Base-by-base conservation (phyloP, 2,888 invertebrate genomes). In the Anagyrus pseudococci region DNA sequence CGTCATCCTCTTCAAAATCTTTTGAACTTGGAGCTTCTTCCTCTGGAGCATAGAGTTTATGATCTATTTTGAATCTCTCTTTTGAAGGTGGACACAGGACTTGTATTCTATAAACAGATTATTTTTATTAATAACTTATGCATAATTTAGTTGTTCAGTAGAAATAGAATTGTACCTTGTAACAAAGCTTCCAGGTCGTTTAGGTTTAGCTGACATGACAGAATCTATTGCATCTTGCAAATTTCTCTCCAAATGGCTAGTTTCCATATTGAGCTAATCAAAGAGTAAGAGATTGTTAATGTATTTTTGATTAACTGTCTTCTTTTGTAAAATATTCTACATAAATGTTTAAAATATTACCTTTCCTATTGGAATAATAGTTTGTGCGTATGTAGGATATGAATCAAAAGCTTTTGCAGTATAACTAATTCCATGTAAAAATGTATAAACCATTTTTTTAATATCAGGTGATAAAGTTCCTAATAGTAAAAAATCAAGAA, bases 251-350 rank as follows among this genome's bases (percentile, higher is more conserved):
- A 95, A 81, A 53, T 88, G 84, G 63, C 86, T 82, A 0, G 81
- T 73, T 8, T 89, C 87, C 93, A 94, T 94, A 69, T 89, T 82
- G 43, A 94, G 77, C 91, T 92, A 78, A 63, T 84, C 13, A 83
- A 61, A 20, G 26, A 7, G 47, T 17, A 41, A 4, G 7, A 41
- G 17, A n/a, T 41, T 33, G 13, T 41, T 8, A 13, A n/a, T 7
- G 17, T 15, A n/a, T n/a, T n/a, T n/a, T n/a, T n/a, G n/a, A n/a
- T n/a, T n/a, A n/a, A n/a, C n/a, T n/a, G n/a, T n/a, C n/a, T n/a
- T n/a, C n/a, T n/a, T n/a, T n/a, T n/a, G n/a, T 49, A 58, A 54
- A 19, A 53, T 43, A 43, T 25, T 48, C 22, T 40, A 49, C 57
- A 41, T 58, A 54, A 49, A 54, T 62, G 17, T 29, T 26, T 29